Evolutionary conservation across 1,140 invertebrate genomes (phyloP).

Genomic region (Mya arenaria): DNA sequence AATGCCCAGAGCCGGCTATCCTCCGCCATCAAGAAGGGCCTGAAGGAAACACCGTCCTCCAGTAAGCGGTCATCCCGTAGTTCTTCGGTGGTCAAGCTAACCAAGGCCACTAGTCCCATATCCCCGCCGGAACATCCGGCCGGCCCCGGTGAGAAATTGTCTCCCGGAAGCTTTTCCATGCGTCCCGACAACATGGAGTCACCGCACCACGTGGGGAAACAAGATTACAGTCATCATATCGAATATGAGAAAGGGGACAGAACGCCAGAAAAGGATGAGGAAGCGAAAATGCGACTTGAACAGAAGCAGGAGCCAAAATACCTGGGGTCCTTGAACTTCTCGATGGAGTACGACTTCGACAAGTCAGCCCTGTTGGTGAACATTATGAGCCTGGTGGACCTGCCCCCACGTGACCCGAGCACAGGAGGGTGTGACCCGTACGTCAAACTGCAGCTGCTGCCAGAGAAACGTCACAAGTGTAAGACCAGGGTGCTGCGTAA

Average conservation of each 20-base stretch:
- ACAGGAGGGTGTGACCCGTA: conserved; percentile 93
- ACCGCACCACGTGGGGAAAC: conserved; percentile 53
- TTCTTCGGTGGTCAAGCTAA: conserved; percentile 69
- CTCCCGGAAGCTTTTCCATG: conserved; percentile 63
- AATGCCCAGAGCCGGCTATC: conserved; percentile 77
- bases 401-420: conserved; percentile 73
- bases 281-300: conserved; percentile 60
- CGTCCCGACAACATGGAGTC: conserved; percentile 61
- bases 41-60: conserved; percentile 73
- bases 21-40: conserved; percentile 78
- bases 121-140: conserved; percentile 65
- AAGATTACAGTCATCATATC: conserved; percentile 69
- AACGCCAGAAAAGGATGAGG: conserved; percentile 67
- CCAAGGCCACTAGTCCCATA: conserved; percentile 75
- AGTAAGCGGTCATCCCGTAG: conserved; percentile 64
- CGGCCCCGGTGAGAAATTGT: conserved; percentile 61
- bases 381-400: conserved; percentile 86
- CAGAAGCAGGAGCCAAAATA: conserved; percentile 80
- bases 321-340: conserved; percentile 91
- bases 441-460: conserved; percentile 92
- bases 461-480: conserved; percentile 93
- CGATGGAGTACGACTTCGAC: conserved; percentile 89
- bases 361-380: conserved; percentile 95
- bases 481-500: conserved; percentile 92
- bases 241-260: conserved; percentile 82